Evolutionary conservation across 2,113 vertebrate genomes (phyloP).

Genomic region (Cebus imitator): DNA sequence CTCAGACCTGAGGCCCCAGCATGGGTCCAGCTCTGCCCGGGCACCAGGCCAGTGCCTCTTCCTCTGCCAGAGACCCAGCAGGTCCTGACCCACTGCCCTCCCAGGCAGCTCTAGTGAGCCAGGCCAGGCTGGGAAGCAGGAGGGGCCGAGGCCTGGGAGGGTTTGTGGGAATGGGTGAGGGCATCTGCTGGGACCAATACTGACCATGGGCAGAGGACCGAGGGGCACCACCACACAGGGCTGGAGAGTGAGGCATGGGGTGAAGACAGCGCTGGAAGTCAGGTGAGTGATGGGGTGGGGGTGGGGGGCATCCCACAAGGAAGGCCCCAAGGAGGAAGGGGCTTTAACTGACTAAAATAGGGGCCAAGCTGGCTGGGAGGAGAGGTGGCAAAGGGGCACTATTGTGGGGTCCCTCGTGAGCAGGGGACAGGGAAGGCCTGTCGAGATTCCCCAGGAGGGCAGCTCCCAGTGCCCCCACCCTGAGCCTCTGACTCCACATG

Average conservation of each 20-base stretch:
- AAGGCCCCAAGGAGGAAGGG: background rate
- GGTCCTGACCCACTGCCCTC: background rate
- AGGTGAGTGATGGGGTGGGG: too few species aligned
- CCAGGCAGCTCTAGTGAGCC: background rate
- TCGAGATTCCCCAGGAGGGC: background rate
- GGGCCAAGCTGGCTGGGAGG: background rate
- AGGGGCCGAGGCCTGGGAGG: background rate
- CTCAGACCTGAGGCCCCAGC: too few species aligned
- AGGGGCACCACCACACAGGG: background rate
- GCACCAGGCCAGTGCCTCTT: background rate
- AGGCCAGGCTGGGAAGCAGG: background rate
- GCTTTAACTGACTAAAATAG: background rate
- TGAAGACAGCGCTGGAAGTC: rapidly evolving
- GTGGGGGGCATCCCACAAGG: rapidly evolving
- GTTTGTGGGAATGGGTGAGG: background rate
- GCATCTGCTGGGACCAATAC: background rate
- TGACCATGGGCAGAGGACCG: background rate
- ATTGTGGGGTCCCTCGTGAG: background rate
- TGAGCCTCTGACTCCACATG: background rate
- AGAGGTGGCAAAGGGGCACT: background rate
- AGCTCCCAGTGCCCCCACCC: rapidly evolving
- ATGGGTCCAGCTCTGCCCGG: background rate
- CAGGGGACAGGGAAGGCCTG: background rate
- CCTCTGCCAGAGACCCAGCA: background rate
- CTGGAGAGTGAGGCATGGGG: rapidly evolving